Evolutionary conservation across 2,797 vertebrate genomes (phyloP).

Genomic region (Luscinia megarhynchos): DNA sequence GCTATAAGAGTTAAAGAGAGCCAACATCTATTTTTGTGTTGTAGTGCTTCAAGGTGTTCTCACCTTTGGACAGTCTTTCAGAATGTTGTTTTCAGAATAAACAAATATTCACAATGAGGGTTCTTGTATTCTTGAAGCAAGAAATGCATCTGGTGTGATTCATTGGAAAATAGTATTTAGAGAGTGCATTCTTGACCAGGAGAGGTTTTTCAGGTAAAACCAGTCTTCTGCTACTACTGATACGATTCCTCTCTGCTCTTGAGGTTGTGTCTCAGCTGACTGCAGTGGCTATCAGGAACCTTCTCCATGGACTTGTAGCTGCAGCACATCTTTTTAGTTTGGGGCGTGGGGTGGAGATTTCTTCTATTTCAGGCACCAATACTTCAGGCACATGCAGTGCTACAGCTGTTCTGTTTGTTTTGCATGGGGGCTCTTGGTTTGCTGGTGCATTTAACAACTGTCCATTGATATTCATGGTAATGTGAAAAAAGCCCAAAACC

Average conservation of each 20-base stretch:
- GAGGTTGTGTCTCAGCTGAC: neutral
- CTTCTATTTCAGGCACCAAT: neutral
- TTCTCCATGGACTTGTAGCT: neutral
- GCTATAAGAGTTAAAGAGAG: neutral
- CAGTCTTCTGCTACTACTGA: neutral
- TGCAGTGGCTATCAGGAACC: neutral
- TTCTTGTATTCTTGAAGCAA: slow-evolving; percentile 1
- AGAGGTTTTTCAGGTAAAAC: slow-evolving; percentile 58
- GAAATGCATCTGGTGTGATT: neutral
- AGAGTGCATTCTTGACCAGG: slow-evolving; percentile 11
- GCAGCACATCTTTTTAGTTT: neutral
- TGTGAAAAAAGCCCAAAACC: neutral
- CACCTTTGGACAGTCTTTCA: neutral
- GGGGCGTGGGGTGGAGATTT: neutral
- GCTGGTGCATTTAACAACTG: neutral
- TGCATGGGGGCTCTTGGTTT: neutral
- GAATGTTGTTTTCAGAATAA: slow-evolving; percentile 48
- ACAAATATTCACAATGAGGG: neutral
- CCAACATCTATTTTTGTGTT: neutral
- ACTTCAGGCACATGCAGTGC: neutral
- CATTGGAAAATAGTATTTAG: slow-evolving; percentile 21
- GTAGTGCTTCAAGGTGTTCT: slow-evolving; percentile 10
- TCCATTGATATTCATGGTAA: neutral
- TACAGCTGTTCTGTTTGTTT: neutral
- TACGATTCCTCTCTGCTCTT: neutral